Evolutionary conservation across 1,140 invertebrate genomes (phyloP).

Genomic region (Diabrotica undecimpunctata): DNA sequence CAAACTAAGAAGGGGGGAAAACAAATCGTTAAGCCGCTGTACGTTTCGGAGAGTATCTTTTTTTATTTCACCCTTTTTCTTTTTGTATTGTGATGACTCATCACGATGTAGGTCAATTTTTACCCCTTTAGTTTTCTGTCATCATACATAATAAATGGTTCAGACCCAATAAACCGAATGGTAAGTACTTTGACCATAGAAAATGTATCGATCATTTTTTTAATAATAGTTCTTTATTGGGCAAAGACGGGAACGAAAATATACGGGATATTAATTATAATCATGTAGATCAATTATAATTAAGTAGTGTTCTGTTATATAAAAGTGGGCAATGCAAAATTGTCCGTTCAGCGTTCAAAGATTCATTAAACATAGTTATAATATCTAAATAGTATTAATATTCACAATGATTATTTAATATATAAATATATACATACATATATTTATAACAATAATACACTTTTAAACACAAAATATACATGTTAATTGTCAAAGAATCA

Average conservation of each 20-base stretch:
- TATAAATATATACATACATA: no score
- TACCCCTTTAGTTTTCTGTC: constrained; percentile 13
- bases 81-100: constrained; percentile 8
- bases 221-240: constrained; percentile 1
- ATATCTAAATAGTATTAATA: no score
- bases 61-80: constrained; percentile 8
- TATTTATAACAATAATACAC: no score
- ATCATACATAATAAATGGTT: constrained; percentile 12
- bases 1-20: not conserved
- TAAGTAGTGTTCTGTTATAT: not conserved
- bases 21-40: not conserved
- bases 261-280: not conserved
- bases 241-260: not conserved
- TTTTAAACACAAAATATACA: no score
- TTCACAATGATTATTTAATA: no score
- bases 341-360: no score
- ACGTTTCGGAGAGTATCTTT: constrained; percentile 4
- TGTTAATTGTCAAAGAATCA: no score
- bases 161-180: constrained; percentile 3
- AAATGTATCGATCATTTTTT: constrained; percentile 13
- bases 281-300: no score
- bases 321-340: not conserved
- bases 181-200: constrained; percentile 4
- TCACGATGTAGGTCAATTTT: constrained; percentile 17
- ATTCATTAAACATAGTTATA: no score